phyloP scores from a whole-genome alignment of 2,797 vertebrate species.

The Oreonectes daqikongensis region DNA sequence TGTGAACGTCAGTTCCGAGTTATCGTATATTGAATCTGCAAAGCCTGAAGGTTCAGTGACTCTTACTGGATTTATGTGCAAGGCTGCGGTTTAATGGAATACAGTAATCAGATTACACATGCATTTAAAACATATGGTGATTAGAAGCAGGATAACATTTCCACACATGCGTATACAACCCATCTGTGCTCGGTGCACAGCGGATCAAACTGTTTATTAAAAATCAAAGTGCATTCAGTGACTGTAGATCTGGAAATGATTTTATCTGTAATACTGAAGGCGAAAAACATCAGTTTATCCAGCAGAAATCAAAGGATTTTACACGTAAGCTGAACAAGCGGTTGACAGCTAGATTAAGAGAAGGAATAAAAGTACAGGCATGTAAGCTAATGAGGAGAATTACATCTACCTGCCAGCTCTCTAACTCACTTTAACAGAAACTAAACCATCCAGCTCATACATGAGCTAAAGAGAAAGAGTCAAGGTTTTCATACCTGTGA shows the following conservation, averaged over 20 bases:
- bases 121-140: conserved; percentile 23
- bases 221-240: not conserved
- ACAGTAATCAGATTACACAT: conserved; percentile 25
- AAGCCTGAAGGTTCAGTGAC: not conserved
- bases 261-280: not conserved
- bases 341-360: not conserved
- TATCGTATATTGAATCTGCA: not conserved
- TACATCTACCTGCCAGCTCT: not conserved
- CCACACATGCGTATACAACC: not conserved
- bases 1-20: not conserved
- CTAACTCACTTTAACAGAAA: not conserved
- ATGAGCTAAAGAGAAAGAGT: not conserved
- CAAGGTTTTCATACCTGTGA: not conserved
- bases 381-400: not conserved
- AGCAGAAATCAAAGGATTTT: not conserved
- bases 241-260: conserved; percentile 6
- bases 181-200: not conserved
- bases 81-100: too few species aligned
- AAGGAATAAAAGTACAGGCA: not conserved
- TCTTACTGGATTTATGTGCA: not conserved
- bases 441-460: not conserved
- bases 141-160: conserved; percentile 21
- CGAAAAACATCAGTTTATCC: not conserved
- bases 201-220: not conserved
- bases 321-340: not conserved